Evolutionary conservation across 2,113 vertebrate species (phyloP).

Genomic region (Heloderma charlesbogerti): DNA sequence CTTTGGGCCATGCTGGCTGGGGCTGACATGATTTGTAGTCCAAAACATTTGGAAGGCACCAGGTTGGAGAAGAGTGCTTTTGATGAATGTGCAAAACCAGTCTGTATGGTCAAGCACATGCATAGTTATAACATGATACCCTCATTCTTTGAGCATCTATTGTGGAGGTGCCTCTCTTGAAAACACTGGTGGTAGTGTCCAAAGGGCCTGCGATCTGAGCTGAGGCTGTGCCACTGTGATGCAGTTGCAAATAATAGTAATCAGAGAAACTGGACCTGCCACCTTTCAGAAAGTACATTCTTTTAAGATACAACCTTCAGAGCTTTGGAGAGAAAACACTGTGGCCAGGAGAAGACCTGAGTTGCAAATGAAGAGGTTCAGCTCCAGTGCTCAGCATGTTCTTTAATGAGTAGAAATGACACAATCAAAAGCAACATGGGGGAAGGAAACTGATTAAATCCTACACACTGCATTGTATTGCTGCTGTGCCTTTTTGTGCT

Average conservation of each 20-base stretch:
- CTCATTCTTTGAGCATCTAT: background rate
- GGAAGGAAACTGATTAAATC: constrained; percentile 51
- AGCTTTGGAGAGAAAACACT: constrained; percentile 59
- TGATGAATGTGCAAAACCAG: background rate
- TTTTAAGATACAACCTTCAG: constrained; percentile 28
- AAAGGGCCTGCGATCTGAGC: accelerated
- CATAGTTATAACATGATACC: background rate
- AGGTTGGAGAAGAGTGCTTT: background rate
- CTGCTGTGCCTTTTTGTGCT: constrained; percentile 20
- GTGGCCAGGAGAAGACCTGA: constrained; percentile 34
- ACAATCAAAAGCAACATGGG: constrained; percentile 48
- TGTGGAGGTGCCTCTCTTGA: background rate
- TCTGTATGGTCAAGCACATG: background rate
- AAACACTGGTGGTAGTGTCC: no score
- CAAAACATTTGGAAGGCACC: no score
- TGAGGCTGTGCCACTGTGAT: accelerated
- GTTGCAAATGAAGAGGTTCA: constrained; percentile 50
- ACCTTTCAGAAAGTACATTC: background rate
- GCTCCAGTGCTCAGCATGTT: constrained; percentile 37
- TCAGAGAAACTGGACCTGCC: accelerated
- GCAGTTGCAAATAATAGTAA: accelerated
- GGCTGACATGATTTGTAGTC: no score
- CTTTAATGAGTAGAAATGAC: constrained; percentile 62
- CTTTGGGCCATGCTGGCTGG: no score
- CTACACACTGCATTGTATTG: constrained; percentile 12